Evolutionary conservation across 2,797 vertebrate species (phyloP).

Genomic region (Gouania willdenowi): DNA sequence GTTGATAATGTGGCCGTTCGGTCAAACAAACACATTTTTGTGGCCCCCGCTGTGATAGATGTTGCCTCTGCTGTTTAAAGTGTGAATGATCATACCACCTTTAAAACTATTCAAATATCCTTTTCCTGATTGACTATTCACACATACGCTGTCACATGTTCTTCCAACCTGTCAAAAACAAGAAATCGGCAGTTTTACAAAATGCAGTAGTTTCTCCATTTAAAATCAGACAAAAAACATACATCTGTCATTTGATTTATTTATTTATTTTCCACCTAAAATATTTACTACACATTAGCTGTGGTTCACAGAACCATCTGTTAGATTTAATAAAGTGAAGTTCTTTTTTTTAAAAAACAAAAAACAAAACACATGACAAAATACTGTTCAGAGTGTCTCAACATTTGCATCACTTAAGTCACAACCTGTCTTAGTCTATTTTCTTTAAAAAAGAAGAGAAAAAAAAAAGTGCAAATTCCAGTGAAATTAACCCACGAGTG

Average conservation of each 20-base stretch:
- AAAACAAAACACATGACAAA: constrained; percentile 52
- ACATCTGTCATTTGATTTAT: constrained; percentile 42
- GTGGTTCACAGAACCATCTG: constrained; percentile 81
- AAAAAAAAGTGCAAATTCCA: constrained; percentile 54
- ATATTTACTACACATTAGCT: constrained; percentile 46
- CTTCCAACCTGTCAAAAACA: too few relatives aligned
- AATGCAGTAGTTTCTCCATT: not conserved
- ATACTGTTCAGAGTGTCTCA: constrained; percentile 34
- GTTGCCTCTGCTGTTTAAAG: too few relatives aligned
- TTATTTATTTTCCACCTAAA: constrained; percentile 65
- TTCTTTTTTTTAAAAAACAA: too few relatives aligned
- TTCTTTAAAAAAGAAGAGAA: constrained; percentile 28
- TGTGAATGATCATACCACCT: too few relatives aligned
- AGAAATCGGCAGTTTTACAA: too few relatives aligned
- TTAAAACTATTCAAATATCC: too few relatives aligned
- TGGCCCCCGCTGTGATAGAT: too few relatives aligned
- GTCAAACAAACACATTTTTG: too few relatives aligned
- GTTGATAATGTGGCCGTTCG: too few relatives aligned
- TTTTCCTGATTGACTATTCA: too few relatives aligned
- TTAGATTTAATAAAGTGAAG: constrained; percentile 59
- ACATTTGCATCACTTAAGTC: constrained; percentile 25
- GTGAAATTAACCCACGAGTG: constrained; percentile 50
- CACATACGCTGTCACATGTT: too few relatives aligned
- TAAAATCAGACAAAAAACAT: constrained; percentile 11
- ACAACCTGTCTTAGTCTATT: constrained; percentile 16